Percentiles rank a stretch among this genome's conserved stretches.
phyloP scores from a whole-genome alignment of 2,888 invertebrate species.

The Microplitis manilae region DNA sequence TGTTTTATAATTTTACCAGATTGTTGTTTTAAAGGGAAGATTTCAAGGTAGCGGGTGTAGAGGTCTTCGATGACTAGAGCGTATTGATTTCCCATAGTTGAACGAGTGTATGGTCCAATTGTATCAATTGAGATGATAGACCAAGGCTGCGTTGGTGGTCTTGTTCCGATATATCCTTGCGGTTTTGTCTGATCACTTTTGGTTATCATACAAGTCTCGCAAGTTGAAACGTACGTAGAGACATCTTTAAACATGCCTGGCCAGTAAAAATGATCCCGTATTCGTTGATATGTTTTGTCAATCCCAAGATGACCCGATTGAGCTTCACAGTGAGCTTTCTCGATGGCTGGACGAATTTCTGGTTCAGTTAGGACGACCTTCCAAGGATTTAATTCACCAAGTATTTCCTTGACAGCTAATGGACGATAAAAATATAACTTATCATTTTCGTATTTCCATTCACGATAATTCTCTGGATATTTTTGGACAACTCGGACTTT shows the following conservation, averaged over 20 bases:
- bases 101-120: constrained; percentile 2
- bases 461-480: constrained; percentile 2
- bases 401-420: not conserved
- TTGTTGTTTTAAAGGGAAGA: constrained; percentile 6
- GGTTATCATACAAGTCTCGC: constrained; percentile 34
- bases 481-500: constrained; percentile 27
- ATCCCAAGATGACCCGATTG: constrained; percentile 27
- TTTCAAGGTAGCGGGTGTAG: constrained; percentile 32
- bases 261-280: constrained; percentile 41
- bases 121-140: constrained; percentile 19
- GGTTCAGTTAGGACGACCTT: not conserved
- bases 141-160: constrained; percentile 17
- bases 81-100: not conserved
- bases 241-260: constrained; percentile 35
- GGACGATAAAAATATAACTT: not conserved
- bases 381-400: constrained; percentile 1
- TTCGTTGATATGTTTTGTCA: constrained; percentile 26
- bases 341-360: not conserved
- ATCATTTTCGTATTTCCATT: constrained; percentile 27
- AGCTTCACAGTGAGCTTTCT: not conserved
- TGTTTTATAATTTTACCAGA: constrained; percentile 22
- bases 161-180: not conserved
- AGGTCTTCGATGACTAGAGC: not conserved
- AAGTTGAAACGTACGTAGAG: constrained; percentile 25
- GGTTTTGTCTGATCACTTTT: not conserved